phyloP scores from a whole-genome alignment of 23 tunicate species.

The Pegea sp. region DNA sequence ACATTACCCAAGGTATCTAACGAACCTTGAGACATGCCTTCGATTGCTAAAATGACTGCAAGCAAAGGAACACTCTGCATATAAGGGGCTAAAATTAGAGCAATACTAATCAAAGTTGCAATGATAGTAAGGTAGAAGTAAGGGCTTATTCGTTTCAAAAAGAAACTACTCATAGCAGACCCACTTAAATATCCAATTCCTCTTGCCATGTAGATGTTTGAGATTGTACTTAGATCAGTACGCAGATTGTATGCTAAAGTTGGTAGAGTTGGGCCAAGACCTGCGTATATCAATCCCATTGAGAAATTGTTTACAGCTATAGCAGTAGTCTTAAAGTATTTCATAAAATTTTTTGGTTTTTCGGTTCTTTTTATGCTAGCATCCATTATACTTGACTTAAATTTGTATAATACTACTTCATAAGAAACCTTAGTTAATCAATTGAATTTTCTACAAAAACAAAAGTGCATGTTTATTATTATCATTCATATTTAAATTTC shows the following conservation, averaged over 20 bases:
- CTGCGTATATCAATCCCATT: not conserved
- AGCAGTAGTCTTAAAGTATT: not conserved
- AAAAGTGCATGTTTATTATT: too few species aligned
- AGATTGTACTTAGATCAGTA: not conserved
- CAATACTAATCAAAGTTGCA: not conserved
- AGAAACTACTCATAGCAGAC: not conserved
- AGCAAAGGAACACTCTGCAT: not conserved
- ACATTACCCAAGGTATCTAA: not conserved
- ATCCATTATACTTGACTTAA: too few species aligned
- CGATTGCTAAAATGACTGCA: not conserved
- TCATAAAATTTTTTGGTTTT: too few species aligned
- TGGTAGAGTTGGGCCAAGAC: not conserved
- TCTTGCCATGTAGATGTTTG: not conserved
- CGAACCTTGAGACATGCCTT: not conserved
- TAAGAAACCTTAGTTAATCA: too few species aligned
- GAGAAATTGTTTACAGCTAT: not conserved
- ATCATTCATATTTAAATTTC: too few species aligned
- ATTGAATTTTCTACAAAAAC: too few species aligned
- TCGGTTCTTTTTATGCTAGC: too few species aligned
- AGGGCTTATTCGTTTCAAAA: not conserved
- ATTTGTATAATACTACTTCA: too few species aligned
- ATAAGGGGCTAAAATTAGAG: not conserved
- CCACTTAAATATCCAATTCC: not conserved
- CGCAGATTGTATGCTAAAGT: not conserved
- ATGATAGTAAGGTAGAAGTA: not conserved